phyloP scores from a whole-genome alignment of 2,888 invertebrate species.

The Ichneumoninae sp. region DNA sequence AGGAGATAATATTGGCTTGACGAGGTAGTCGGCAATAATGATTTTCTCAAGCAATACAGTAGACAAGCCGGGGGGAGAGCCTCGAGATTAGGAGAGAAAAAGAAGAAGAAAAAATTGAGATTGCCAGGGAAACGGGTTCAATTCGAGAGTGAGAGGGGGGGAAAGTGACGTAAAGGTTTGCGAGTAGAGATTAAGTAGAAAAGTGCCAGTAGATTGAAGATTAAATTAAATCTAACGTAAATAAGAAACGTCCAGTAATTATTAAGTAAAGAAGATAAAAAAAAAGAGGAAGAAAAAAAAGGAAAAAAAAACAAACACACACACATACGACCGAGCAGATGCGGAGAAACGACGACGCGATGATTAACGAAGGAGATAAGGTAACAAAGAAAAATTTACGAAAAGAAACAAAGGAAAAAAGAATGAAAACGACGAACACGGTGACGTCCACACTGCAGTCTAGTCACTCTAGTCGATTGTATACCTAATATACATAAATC shows the following conservation, averaged over 20 bases:
- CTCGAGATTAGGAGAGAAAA: constrained; percentile 34
- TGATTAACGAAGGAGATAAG: constrained; percentile 56
- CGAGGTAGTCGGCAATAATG: constrained; percentile 23
- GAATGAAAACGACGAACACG: constrained; percentile 75
- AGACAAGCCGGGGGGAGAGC: constrained; percentile 11
- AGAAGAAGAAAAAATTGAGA: constrained; percentile 31
- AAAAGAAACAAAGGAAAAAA: constrained; percentile 47
- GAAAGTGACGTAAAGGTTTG: constrained; percentile 73
- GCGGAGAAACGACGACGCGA: constrained; percentile 15
- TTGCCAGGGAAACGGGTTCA: constrained; percentile 12
- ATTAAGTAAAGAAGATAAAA: constrained; percentile 76
- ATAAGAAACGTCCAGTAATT: constrained; percentile 84
- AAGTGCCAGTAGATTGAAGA: constrained; percentile 83
- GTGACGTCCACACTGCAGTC: constrained; percentile 82
- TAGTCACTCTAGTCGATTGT: constrained; percentile 83
- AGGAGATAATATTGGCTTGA: constrained; percentile 17
- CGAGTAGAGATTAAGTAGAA: constrained; percentile 83
- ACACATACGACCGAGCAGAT: constrained; percentile 37
- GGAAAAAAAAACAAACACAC: constrained; percentile 54
- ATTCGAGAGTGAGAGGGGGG: constrained; percentile 15
- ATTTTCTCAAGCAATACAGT: constrained; percentile 31
- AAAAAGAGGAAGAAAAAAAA: constrained; percentile 34
- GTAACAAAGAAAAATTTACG: constrained; percentile 49
- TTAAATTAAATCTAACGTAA: constrained; percentile 75
- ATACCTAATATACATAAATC: constrained; percentile 56